Evolutionary conservation across 2,113 vertebrate genomes (phyloP).

Genomic region (Microtus ochrogaster): DNA sequence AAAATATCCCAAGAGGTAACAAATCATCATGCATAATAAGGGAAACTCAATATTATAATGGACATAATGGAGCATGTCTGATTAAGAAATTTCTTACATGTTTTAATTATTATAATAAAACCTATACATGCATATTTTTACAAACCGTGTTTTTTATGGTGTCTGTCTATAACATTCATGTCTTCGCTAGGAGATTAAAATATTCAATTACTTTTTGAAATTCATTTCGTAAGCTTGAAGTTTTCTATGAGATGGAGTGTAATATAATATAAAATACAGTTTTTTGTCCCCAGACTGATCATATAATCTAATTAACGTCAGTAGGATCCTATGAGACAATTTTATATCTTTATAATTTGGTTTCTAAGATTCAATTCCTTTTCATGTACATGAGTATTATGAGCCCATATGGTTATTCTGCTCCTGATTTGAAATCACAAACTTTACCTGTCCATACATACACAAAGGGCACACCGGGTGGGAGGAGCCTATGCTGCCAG

Average conservation of each 20-base stretch:
- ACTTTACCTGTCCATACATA: neutral
- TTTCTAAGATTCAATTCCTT: neutral
- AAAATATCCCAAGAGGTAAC: neutral
- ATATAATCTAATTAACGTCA: neutral
- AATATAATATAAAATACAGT: neutral
- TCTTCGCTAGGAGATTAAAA: neutral
- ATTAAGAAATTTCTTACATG: slow-evolving; percentile 38
- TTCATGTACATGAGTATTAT: neutral
- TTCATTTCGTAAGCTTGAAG: neutral
- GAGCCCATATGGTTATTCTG: neutral
- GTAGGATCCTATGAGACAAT: neutral
- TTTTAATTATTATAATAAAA: slow-evolving; percentile 50
- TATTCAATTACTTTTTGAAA: slow-evolving; percentile 17
- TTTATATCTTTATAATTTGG: slow-evolving; percentile 10
- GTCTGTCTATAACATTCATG: slow-evolving; percentile 3
- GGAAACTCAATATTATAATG: neutral
- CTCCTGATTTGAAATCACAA: neutral
- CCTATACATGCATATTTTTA: slow-evolving; percentile 3
- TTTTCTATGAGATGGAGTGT: neutral
- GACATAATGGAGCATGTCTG: neutral
- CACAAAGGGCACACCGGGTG: neutral
- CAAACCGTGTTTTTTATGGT: neutral
- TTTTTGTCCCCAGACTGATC: neutral
- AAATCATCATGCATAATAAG: neutral
- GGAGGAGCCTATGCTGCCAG: slow-evolving; percentile 26